Percentiles rank a stretch among this genome's conserved stretches.
These are phyloP conservation scores for Saiga tatarica DNA, from an alignment of 2,113 vertebrate genomes.

Conservation along the genomic window DNA sequence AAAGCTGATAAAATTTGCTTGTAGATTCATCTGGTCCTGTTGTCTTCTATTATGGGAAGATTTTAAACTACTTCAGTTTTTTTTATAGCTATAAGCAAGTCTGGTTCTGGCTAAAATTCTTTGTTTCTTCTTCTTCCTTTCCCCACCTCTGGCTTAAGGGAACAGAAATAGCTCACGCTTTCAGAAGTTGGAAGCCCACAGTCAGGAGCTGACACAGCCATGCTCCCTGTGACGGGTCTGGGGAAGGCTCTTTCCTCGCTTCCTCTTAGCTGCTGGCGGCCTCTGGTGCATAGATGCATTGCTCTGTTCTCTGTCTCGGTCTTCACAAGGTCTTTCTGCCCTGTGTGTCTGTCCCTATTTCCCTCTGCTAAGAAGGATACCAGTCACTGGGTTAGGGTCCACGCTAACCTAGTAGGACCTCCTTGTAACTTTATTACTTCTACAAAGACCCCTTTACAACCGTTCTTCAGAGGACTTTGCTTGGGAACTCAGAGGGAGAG, in stretches of 20 bases:
- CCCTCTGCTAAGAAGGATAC: neutral
- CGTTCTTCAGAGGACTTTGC: slow-evolving; percentile 8
- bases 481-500: slow-evolving; percentile 49
- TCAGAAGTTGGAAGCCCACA: neutral
- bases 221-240: neutral
- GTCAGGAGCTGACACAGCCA: neutral
- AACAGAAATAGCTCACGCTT: neutral
- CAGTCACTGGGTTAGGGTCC: neutral
- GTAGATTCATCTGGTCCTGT: neutral
- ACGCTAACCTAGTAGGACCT: neutral
- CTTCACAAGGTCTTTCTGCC: neutral
- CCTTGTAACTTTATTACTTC: neutral
- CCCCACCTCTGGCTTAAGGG: neutral
- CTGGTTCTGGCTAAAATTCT: neutral
- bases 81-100: neutral
- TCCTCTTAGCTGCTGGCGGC: neutral
- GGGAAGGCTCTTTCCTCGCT: neutral
- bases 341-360: neutral
- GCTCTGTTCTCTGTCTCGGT: neutral
- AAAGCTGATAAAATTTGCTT: neutral
- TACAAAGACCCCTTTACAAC: neutral
- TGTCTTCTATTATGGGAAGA: neutral
- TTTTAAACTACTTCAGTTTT: neutral
- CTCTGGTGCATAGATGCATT: neutral
- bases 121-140: neutral